Conservation (phyloP, 2,113 vertebrate species). For the Sinocyclocheilus anophthalmus region DNA sequence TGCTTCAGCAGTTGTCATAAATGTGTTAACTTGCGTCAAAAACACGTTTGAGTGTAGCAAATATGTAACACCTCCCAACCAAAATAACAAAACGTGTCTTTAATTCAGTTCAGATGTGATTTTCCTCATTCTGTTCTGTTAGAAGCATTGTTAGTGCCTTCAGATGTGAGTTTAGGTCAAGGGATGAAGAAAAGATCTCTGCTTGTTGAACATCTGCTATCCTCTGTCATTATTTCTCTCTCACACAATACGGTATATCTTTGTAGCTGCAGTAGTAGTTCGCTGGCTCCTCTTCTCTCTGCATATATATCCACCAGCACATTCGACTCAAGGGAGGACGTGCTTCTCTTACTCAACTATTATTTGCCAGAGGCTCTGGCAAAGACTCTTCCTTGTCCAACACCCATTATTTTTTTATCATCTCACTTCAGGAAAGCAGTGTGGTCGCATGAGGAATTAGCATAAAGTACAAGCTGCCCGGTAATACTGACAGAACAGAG, state of each 20-base stretch:
- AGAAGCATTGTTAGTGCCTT: no score
- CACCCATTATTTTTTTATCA: constrained; percentile 78
- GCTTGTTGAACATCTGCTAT: neutral
- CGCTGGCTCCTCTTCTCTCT: neutral
- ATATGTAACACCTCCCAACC: no score
- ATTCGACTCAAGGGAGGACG: constrained; percentile 32
- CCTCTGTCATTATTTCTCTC: neutral
- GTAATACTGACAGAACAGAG: constrained; percentile 72
- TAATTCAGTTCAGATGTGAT: neutral
- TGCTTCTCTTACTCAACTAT: constrained; percentile 28
- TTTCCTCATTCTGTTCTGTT: neutral
- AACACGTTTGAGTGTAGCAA: no score
- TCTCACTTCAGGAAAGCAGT: constrained; percentile 75
- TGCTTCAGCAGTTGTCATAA: neutral
- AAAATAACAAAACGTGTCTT: no score
- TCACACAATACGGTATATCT: neutral
- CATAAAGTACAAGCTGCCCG: constrained; percentile 74
- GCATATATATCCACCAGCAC: constrained; percentile 9
- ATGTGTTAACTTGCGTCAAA: neutral
- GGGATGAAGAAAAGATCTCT: no score
- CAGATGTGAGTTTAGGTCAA: no score
- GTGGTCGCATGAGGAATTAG: constrained; percentile 70
- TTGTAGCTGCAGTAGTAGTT: neutral
- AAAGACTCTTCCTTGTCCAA: constrained; percentile 62
- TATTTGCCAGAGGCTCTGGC: constrained; percentile 30